Percentiles rank a stretch among this genome's conserved stretches.
These are phyloP conservation scores for Ceratoteleas bidentatus DNA, from an alignment of 1,140 invertebrate species.

Conservation along the genomic window DNA sequence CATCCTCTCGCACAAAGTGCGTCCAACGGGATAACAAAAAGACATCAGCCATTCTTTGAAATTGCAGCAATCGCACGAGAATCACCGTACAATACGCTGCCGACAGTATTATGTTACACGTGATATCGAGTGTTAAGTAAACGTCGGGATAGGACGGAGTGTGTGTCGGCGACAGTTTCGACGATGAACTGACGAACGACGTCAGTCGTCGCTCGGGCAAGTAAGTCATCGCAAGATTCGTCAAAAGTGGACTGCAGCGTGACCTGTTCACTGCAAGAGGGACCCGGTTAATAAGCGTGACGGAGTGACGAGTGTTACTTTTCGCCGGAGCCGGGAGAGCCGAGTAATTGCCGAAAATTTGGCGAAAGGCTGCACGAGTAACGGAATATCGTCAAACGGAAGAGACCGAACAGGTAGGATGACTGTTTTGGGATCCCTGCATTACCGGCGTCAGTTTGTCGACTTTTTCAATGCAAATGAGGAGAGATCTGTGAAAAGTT, in stretches of 20 bases:
- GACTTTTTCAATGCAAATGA: too few relatives aligned
- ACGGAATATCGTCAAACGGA: too few relatives aligned
- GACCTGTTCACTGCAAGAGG: constrained; percentile 1
- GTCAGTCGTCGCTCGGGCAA: constrained; percentile 6
- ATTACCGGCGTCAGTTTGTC: too few relatives aligned
- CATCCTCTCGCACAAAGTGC: constrained; percentile 20
- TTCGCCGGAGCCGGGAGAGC: too few relatives aligned
- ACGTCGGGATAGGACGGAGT: constrained; percentile 45
- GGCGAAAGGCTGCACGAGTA: too few relatives aligned
- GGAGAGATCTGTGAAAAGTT: too few relatives aligned
- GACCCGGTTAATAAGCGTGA: neutral
- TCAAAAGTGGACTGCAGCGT: neutral
- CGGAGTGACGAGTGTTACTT: neutral
- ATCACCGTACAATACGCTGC: constrained; percentile 35
- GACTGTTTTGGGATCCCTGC: too few relatives aligned
- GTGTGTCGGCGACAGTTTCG: constrained; percentile 46
- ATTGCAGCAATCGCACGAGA: constrained; percentile 46
- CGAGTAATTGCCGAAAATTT: too few relatives aligned
- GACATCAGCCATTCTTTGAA: constrained; percentile 19
- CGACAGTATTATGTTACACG: constrained; percentile 35
- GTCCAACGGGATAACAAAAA: constrained; percentile 24
- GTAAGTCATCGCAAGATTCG: neutral
- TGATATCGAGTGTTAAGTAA: constrained; percentile 48
- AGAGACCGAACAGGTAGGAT: too few relatives aligned
- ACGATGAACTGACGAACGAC: constrained; percentile 35